phyloP scores from a whole-genome alignment of 2,113 vertebrate genomes.

The Tragelaphus buxtoni region DNA sequence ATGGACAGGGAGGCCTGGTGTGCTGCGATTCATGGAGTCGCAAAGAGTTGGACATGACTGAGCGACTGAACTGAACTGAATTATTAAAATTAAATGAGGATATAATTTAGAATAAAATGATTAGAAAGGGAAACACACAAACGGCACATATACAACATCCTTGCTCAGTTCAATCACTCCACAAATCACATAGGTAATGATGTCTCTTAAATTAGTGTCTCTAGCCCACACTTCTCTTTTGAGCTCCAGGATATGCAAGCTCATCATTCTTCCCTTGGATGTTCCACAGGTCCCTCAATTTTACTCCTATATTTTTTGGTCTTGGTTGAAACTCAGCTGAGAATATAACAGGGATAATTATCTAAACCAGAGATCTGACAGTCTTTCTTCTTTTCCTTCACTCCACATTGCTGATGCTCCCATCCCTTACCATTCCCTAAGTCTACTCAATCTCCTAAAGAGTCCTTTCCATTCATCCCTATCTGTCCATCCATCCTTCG shows the following conservation, averaged over 20 bases:
- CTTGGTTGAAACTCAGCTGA: neutral
- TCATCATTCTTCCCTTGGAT: neutral
- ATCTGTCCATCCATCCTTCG: neutral
- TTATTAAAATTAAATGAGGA: neutral
- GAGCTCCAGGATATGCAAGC: neutral
- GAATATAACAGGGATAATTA: neutral
- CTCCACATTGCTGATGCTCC: neutral
- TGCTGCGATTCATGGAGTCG: too few relatives aligned
- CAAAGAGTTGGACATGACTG: too few relatives aligned
- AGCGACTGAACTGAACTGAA: too few relatives aligned
- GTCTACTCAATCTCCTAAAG: neutral
- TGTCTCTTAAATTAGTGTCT: neutral
- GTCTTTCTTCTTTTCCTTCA: neutral
- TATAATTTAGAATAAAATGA: neutral
- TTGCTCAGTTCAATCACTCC: neutral
- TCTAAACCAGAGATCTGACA: neutral
- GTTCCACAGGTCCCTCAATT: neutral
- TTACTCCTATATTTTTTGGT: neutral
- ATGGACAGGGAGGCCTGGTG: too few relatives aligned
- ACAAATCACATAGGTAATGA: neutral
- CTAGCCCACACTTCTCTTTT: neutral
- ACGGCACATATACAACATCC: neutral
- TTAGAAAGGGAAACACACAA: neutral
- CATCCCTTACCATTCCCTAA: neutral
- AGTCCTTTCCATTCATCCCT: neutral